phyloP scores from a whole-genome alignment of 1,140 invertebrate species.

The Platyscapa corneri region DNA sequence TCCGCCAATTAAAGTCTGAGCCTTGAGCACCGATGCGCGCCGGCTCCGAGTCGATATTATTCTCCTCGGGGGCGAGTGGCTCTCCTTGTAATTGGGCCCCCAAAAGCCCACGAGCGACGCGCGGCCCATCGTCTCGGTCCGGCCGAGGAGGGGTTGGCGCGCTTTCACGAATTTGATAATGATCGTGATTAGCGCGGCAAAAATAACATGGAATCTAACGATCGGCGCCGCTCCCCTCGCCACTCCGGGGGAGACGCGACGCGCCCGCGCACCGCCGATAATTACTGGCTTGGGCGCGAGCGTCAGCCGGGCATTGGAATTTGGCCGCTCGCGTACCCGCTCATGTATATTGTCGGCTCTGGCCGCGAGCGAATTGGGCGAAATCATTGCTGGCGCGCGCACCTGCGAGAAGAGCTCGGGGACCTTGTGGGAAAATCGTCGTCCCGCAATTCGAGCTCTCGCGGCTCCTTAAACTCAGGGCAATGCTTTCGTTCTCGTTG shows the following conservation, averaged over 20 bases:
- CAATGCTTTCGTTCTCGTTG: too few species aligned
- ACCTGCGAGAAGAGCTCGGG: too few species aligned
- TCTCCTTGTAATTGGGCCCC: slow-evolving; percentile 23
- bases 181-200: slow-evolving; percentile 64
- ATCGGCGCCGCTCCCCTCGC: slow-evolving; percentile 36
- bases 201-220: slow-evolving; percentile 69
- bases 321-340: slow-evolving; percentile 3
- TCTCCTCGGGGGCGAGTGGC: neutral
- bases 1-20: slow-evolving; percentile 37
- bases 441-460: too few species aligned
- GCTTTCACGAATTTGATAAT: slow-evolving; percentile 66
- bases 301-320: slow-evolving; percentile 22
- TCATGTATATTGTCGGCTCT: slow-evolving; percentile 3
- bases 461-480: too few species aligned
- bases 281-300: slow-evolving; percentile 52
- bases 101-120: slow-evolving; percentile 42
- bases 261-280: slow-evolving; percentile 31
- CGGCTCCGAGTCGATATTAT: slow-evolving; percentile 31
- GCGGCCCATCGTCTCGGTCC: neutral
- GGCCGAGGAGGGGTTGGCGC: neutral
- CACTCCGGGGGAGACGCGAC: slow-evolving; percentile 26
- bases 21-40: slow-evolving; percentile 27
- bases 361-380: slow-evolving; percentile 20
- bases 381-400: neutral
- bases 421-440: neutral